Percentiles rank a stretch among this genome's conserved stretches.
These are phyloP conservation scores for Zaprionus lachaisei DNA, from an alignment of 1,140 invertebrate genomes.

Conservation along the genomic window DNA sequence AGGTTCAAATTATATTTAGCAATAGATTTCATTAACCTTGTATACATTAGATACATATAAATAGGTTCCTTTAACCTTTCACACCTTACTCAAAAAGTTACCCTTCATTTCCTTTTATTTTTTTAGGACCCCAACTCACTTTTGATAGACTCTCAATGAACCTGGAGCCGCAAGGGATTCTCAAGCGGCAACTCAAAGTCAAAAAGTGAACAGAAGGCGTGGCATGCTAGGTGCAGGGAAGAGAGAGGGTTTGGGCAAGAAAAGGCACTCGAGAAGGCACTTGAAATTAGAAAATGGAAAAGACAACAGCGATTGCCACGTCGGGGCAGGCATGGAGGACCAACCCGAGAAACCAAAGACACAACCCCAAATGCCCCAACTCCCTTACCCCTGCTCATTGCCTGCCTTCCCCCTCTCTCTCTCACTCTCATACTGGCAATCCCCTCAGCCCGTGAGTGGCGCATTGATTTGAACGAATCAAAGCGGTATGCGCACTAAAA, in stretches of 20 bases:
- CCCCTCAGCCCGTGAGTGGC: conserved; percentile 58
- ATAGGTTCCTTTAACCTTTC: background rate
- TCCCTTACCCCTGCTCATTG: background rate
- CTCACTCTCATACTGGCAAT: background rate
- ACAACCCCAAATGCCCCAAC: conserved; percentile 21
- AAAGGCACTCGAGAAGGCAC: conserved; percentile 49
- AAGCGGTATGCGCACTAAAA: conserved; percentile 82
- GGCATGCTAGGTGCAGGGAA: background rate
- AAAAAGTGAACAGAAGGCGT: conserved; percentile 18
- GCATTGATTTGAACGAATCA: conserved; percentile 83
- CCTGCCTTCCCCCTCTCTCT: background rate
- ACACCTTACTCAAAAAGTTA: background rate
- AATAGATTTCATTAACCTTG: background rate
- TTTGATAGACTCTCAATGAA: conserved; percentile 22
- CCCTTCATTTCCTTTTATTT: background rate
- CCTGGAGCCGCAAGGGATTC: conserved; percentile 32
- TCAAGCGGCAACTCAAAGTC: conserved; percentile 41
- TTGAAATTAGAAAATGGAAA: conserved; percentile 74
- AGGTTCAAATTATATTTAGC: too few relatives aligned
- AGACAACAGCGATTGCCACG: conserved; percentile 68
- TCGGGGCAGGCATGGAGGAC: conserved; percentile 25
- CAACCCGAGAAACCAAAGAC: conserved; percentile 64
- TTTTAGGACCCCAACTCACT: conserved; percentile 13
- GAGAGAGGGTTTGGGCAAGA: background rate
- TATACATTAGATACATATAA: background rate